Base-by-base conservation (phyloP, 2,888 invertebrate genomes). In the Dicranocentrus wangi region DNA sequence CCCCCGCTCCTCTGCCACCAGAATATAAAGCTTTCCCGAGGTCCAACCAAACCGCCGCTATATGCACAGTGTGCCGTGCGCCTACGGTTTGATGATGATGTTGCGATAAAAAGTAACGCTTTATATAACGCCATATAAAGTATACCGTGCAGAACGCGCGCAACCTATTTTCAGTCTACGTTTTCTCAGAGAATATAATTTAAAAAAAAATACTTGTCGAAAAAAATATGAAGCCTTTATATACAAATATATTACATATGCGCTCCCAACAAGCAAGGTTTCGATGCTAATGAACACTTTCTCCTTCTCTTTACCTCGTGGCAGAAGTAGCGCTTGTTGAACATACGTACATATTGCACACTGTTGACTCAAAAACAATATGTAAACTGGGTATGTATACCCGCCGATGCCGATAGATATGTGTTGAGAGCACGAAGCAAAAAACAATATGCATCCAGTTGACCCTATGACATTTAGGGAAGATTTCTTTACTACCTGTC, bases 401-500 rank as follows among this genome's bases (percentile, higher is more conserved):
- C 3, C 32, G 32, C 10, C 5, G 32, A 28, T 55, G 10, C 21
- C 69, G 15, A 32, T 32, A 10, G 3, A 1, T 51, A 19, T 19
- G 55, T 55, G 55, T 19, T 27, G 28, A 23, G 32, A 42, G 42
- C 19, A 28, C 60, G 53, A 47, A 58, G 19, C 17, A 61, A 42
- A 25, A 25, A 63, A 63, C 63, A 63, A 63, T 63, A 42, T 63
- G 63, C 42, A 39, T 32, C 13, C 21, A 80, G 68, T 72, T 80
- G 80, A 80, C 80, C 80, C 69, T 80, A 80, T 80, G 80, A 80
- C 80, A 80, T 80, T 80, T 80, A 23, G 28, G 61, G 80, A 73
- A 80, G 68, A 80, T 80, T 39, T 66, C 72, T 70, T n/a, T 25
- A 23, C 78, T 13, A 23, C 53, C n/a, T 47, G 15, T n/a, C 47